Base-by-base conservation (phyloP, 2,797 vertebrate genomes). In the Chaenodraco wilsoni region DNA sequence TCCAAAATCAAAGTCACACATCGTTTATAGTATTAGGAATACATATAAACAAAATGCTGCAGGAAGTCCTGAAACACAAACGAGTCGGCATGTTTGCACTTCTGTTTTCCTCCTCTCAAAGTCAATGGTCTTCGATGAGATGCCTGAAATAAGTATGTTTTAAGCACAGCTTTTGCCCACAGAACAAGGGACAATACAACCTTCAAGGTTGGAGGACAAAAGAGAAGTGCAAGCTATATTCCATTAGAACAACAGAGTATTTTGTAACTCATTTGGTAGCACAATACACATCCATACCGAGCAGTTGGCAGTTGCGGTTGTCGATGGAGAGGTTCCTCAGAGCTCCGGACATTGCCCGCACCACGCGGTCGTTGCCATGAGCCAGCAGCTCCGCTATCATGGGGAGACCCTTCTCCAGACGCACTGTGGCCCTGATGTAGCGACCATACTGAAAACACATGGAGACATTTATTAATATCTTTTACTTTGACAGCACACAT, bases 311-410 rank as follows among this genome's bases (percentile, higher is more conserved):
- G 92, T 99, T 99, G 17, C 97, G 96, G 72, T 90, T 83, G 74
- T 99, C 98, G 2, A 98, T 96, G 1, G 98, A 96, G 65, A 99
- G 94, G 91, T 99, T 99, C 74, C 98, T 96, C 85, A 99, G 86
- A 2, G 98, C 96, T 49, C 97, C 97, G 0, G 97, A 98, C 0
- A 98, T 97, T 0, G 98, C 98, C 60, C 96, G 94, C 69, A 99
- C 97, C 73, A 99, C 98, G 0, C 98, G 96, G 86, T 99, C 97
- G 0, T 96, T 97, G 37, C 96, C 94, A 0, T 94, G 94, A 76
- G 84, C 88, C 85, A 99, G 92, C n/a, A 98, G 96, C 89, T 99
- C 98, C 0, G 97, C 96, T 37, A 99, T 95, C 91, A 96, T 94
- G 0, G 98, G 97, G 60, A 99, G 96, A 3, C 97, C 98, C 81